phyloP scores from a whole-genome alignment of 2,797 vertebrate genomes.

The Squalus acanthias region DNA sequence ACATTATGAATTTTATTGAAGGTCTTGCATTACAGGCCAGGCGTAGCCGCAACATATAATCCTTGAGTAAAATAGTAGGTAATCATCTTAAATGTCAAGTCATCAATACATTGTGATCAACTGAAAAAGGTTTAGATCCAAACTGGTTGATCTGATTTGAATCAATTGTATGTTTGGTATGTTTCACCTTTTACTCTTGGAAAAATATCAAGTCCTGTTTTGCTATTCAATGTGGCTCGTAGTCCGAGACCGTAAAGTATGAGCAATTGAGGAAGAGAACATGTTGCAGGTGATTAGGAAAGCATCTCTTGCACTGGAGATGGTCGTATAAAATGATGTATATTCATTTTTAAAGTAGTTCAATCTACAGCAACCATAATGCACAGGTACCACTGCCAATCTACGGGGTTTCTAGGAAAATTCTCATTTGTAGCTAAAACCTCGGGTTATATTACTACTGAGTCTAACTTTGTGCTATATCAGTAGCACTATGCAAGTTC shows the following conservation, averaged over 20 bases:
- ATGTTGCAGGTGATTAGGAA: neutral
- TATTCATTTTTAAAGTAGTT: neutral
- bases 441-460: neutral
- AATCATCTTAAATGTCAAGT: too few relatives aligned
- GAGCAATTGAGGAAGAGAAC: neutral
- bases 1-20: too few relatives aligned
- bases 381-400: neutral
- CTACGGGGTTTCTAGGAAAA: neutral
- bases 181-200: too few relatives aligned
- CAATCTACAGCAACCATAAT: neutral
- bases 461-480: neutral
- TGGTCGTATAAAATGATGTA: neutral
- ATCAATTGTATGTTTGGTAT: too few relatives aligned
- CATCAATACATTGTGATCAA: too few relatives aligned
- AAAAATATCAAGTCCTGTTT: neutral
- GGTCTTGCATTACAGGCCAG: too few relatives aligned
- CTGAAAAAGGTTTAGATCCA: too few relatives aligned
- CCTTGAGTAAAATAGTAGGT: too few relatives aligned
- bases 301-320: neutral
- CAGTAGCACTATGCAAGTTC: neutral
- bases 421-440: neutral
- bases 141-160: too few relatives aligned
- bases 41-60: too few relatives aligned
- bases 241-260: neutral
- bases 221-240: neutral